Base-by-base conservation (phyloP, 2,888 invertebrate genomes). In the Noctua janthe region DNA sequence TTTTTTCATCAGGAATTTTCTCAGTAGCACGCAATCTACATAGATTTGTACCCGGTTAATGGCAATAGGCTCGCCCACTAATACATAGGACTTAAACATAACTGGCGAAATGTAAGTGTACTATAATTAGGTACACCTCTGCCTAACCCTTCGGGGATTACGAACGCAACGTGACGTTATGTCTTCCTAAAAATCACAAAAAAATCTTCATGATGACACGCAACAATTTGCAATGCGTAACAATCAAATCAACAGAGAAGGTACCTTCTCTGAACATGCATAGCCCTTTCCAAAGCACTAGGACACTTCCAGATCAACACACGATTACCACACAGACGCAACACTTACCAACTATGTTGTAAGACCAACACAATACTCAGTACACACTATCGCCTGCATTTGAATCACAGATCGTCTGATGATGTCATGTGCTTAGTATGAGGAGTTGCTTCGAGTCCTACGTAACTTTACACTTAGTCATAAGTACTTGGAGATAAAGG, bases 321-420 rank as follows among this genome's bases (percentile, higher is more conserved):
- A 54, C 23, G 39, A 62, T 80, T 70, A 62, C 59, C 20, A 20
- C 39, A 79, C 29, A 35, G 43, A 20, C 43, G 62, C 7, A 77
- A 51, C 29, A 67, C 29, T 13, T 23, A 69, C 69, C 69, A 39
- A 82, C 23, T 72, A 64, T 66, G 70, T 73, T 54, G 81, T 54
- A 84, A 75, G 23, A 49, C 23, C 47, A 47, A 54, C 75, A 81
- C 67, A 71, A 71, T 74, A 74, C 29, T 56, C 5, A 62, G 73
- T 20, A 47, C 62, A 49, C 74, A 29, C 79, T 47, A 71, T 49
- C 64, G 87, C 47, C 56, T 49, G 8, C 72, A 84, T 84, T 79
- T 67, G 72, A 78, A 66, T 87, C 87, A 66, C 84, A 87, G 75
- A 81, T 83, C 20, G 78, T 77, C 66, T 67, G 78, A 66, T 84